Percentiles rank a stretch among this genome's conserved stretches.
Conservation (phyloP, 2,888 invertebrate species). For the Nephrotoma appendiculata region DNA sequence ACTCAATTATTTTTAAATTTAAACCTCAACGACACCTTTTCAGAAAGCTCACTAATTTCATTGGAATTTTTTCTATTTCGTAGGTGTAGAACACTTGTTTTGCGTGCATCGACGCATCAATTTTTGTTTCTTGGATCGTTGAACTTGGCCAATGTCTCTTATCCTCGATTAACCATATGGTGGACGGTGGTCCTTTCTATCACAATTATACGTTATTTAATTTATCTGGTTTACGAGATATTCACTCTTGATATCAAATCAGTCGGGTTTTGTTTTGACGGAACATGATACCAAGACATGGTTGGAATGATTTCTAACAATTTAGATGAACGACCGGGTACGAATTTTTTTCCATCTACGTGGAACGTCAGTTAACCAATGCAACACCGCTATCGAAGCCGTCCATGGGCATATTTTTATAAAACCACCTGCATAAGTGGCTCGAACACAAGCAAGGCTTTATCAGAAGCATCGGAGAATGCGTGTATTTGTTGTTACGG, state of each 20-base stretch:
- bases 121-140: background rate
- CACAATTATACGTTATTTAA: background rate
- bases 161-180: background rate
- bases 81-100: background rate
- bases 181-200: background rate
- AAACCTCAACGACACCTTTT: background rate
- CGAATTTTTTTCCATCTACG: background rate
- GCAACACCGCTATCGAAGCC: background rate
- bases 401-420: background rate
- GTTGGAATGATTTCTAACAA: background rate
- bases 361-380: background rate
- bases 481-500: too few relatives aligned
- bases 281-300: background rate
- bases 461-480: background rate
- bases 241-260: background rate
- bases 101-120: background rate
- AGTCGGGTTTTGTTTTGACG: background rate
- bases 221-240: background rate
- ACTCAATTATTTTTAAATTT: background rate
- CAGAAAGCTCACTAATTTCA: too few relatives aligned
- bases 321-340: background rate
- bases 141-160: background rate
- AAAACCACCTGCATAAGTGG: background rate
- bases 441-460: background rate
- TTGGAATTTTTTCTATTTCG: too few relatives aligned